Percentiles rank a stretch among this genome's conserved stretches.
These are phyloP conservation scores for Dermatophagoides farinae DNA, from an alignment of 1,140 invertebrate species.

Conservation along the genomic window DNA sequence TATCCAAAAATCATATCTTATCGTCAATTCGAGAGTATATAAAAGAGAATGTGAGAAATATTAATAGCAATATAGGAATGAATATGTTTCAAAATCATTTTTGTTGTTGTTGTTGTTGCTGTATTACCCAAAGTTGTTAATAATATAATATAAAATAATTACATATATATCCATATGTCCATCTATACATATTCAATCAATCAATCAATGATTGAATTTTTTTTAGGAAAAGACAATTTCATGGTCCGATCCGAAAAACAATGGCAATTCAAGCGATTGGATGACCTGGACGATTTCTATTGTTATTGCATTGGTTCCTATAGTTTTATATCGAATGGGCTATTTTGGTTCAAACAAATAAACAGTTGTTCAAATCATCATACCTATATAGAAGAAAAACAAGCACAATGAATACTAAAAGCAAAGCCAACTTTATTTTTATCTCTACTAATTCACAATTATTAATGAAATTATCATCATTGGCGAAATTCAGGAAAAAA, in stretches of 20 bases:
- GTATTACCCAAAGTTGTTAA: too few species aligned
- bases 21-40: too few species aligned
- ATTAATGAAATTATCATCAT: constrained; percentile 43
- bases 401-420: too few species aligned
- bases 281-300: background rate
- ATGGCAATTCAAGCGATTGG: background rate
- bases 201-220: background rate
- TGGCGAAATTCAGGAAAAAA: constrained; percentile 30
- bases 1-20: too few species aligned
- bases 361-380: background rate
- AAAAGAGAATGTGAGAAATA: too few species aligned
- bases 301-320: background rate
- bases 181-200: background rate
- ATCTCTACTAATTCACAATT: background rate
- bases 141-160: too few species aligned
- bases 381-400: too few species aligned
- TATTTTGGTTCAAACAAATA: background rate
- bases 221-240: background rate
- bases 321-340: constrained; percentile 2
- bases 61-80: too few species aligned
- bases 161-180: background rate
- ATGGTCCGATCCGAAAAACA: background rate
- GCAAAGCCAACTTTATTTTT: background rate
- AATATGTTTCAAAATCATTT: too few species aligned
- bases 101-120: too few species aligned